Base-by-base conservation (phyloP, 2,888 invertebrate species). In the Morinoia aosen region DNA sequence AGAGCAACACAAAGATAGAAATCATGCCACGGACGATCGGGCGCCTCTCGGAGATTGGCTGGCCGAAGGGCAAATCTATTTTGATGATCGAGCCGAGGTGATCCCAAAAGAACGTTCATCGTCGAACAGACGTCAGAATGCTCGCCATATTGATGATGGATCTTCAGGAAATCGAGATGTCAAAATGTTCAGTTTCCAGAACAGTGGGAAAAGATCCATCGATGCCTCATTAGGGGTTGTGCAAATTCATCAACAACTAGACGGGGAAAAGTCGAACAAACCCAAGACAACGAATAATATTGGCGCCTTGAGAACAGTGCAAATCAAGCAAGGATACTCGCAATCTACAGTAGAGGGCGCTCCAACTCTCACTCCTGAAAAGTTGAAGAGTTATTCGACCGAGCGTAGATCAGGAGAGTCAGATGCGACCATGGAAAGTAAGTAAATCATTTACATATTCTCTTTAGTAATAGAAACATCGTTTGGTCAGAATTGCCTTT, bases 71-170 rank as follows among this genome's bases (percentile, higher is more conserved):
- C 90, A 90, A 48, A 90, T 90, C 14, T 90, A 90, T 93, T 56
- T 93, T 33, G 93, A 93, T 33, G 93, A 57, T 93, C 93, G 57
- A 33, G 93, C 57, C 33, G 93, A 93, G 48, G 57, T 16, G n/a
- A 57, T 93, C 39, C 93, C 57, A 33, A 76, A 76, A 76, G 25
- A 19, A 76, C 76, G 76, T 33, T 11, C 33, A 5, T 57, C 57
- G 57, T 93, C 93, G n/a, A 48, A 93, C n/a, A 39, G 93, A 57
- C 56, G 57, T 48, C 48, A 48, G n/a, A 93, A 93, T 57, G 33
- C 93, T 48, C 93, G 93, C 93, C 93, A 93, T 57, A 93, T 93
- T 57, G 93, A 93, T n/a, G 48, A 57, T 48, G n/a, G 48, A 93
- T 14, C 57, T 56, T 57, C 93, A 33, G 58, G n/a, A 93, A 57